Conservation (phyloP, 2,113 vertebrate species). For the Plectropomus leopardus region DNA sequence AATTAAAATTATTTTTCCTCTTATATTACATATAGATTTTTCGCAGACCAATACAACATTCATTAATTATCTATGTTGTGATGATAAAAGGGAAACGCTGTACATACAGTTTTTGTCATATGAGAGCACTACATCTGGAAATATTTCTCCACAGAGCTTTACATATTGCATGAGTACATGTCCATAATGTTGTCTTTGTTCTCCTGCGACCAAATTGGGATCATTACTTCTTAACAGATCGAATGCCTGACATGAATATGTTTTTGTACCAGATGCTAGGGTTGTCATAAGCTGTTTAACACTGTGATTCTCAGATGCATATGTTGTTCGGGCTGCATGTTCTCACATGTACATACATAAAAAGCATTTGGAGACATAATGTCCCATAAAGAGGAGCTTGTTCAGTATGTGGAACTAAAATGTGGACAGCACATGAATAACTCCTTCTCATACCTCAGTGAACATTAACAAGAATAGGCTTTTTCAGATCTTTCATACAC, state of each 20-base stretch:
- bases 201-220: slow-evolving; percentile 44
- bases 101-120: slow-evolving; percentile 48
- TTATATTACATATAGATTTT: slow-evolving; percentile 47
- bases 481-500: not conserved
- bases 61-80: slow-evolving; percentile 65
- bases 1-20: slow-evolving; percentile 38
- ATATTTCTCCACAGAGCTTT: slow-evolving; percentile 56
- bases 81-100: slow-evolving; percentile 52
- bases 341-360: slow-evolving; percentile 14
- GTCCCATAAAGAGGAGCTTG: not conserved
- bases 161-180: slow-evolving; percentile 71
- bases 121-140: slow-evolving; percentile 38
- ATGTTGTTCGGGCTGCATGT: slow-evolving; percentile 7
- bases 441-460: not conserved
- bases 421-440: not conserved
- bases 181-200: slow-evolving; percentile 53
- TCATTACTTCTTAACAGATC: slow-evolving; percentile 49
- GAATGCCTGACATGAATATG: slow-evolving; percentile 27
- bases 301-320: not conserved
- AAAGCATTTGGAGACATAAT: not conserved
- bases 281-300: slow-evolving; percentile 8
- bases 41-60: slow-evolving; percentile 41
- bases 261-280: slow-evolving; percentile 9
- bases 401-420: not conserved
- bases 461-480: not conserved